Evolutionary conservation across 2,888 invertebrate species (phyloP), one percentile per base, ranked within the genome.

Genomic region (Drosophila formosana): DNA sequence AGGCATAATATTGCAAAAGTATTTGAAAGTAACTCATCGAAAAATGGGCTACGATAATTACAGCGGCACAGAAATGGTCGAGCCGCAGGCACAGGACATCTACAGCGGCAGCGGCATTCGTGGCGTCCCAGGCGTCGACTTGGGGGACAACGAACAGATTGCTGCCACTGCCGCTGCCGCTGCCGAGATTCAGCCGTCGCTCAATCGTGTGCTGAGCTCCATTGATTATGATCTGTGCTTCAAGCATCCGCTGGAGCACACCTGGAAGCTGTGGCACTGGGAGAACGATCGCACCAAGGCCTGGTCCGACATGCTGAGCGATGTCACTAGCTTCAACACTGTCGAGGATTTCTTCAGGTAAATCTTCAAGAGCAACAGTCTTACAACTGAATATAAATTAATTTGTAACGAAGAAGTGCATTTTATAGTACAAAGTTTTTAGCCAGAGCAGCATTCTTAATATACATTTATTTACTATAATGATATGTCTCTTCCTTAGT

Each of bases 241-340:
- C 70, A 98, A 98, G 93, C 98, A 98, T 93, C 98, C 98, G 3
- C 93, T 99, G 75, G 97, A 98, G 92, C 96, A 97, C 92, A 95
- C 95, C 57, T 99, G 99, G 99, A 98, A 98, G 4, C 94, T 99
- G 72, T 99, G 99, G 99, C 99, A 98, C 92, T 98, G 96, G 92
- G 98, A 99, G 92, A 96, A 96, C 89, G 98, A 98, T 92, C 96
- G 96, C 91, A 63, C 70, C 37, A 95, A 95, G 89, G 93, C 95
- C 69, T 99, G 99, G 99, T 96, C 97, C 91, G 96, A 98, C 82
- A 97, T 98, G 93, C 95, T 98, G 86, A 96, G 96, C 90, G 96
- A 98, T 93, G 96, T 99, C 61, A 97, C 97, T 56, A 96, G 97
- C 72, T 98, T 99, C 93, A 96, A 96, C 90, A 98, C 98, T 8